These are phyloP conservation scores for Harpagoxenus sublaevis DNA, from an alignment of 2,888 invertebrate genomes.

Conservation along the genomic window DNA sequence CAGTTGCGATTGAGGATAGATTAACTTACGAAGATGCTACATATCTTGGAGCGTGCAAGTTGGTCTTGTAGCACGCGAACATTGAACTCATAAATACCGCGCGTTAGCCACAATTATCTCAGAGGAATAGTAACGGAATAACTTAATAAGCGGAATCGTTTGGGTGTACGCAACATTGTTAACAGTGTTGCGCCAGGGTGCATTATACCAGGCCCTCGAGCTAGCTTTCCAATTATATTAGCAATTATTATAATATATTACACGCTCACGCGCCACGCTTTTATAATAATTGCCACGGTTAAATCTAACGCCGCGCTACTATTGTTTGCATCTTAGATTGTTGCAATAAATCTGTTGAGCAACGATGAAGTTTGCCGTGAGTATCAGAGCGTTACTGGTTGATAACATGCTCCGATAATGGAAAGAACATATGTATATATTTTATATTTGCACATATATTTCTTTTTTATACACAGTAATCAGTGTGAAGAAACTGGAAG, in stretches of 20 bases:
- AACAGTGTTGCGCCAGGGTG: slow-evolving; percentile 36
- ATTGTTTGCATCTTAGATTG: slow-evolving; percentile 48
- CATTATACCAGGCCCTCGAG: slow-evolving; percentile 32
- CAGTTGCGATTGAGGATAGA: slow-evolving; percentile 8
- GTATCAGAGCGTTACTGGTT: slow-evolving; percentile 49
- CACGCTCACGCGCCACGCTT: slow-evolving; percentile 38
- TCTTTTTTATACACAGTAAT: slow-evolving; percentile 14
- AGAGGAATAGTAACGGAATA: slow-evolving; percentile 53
- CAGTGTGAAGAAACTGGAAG: neutral
- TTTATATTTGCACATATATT: slow-evolving; percentile 18
- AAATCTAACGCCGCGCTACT: slow-evolving; percentile 33
- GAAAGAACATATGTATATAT: slow-evolving; percentile 23
- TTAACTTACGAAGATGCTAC: slow-evolving; percentile 16
- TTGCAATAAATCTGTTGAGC: slow-evolving; percentile 50
- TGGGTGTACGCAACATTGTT: slow-evolving; percentile 24
- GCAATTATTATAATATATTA: slow-evolving; percentile 55
- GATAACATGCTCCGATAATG: slow-evolving; percentile 39
- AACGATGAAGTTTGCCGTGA: slow-evolving; percentile 36
- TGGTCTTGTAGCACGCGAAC: slow-evolving; percentile 51
- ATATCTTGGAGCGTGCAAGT: slow-evolving; percentile 49
- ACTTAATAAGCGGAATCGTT: slow-evolving; percentile 46
- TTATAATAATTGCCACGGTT: slow-evolving; percentile 45
- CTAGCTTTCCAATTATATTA: slow-evolving; percentile 46
- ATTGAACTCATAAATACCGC: slow-evolving; percentile 31
- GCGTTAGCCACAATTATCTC: slow-evolving; percentile 37